Evolutionary conservation across 2,888 invertebrate species (phyloP).

Genomic region (Ichneumon xanthorius): DNA sequence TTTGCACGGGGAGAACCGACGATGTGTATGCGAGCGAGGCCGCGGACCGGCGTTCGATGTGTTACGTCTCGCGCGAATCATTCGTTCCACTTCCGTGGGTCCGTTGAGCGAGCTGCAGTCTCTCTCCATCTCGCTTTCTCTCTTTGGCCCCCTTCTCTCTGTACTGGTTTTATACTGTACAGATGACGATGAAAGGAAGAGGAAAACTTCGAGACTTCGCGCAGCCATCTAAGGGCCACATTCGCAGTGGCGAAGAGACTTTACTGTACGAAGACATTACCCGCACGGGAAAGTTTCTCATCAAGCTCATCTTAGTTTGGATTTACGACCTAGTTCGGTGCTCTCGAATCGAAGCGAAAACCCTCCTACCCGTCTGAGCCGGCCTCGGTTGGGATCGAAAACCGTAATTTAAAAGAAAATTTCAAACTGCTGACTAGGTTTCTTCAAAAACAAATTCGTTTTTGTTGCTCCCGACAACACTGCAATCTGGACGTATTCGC

Average conservation of each 20-base stretch:
- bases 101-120: conserved; percentile 1
- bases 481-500: too few relatives aligned
- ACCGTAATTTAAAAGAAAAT: neutral
- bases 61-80: conserved; percentile 59
- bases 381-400: neutral
- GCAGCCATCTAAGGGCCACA: neutral
- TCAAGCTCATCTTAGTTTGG: conserved; percentile 8
- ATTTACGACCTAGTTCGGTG: neutral
- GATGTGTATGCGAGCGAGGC: conserved; percentile 33
- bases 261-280: neutral
- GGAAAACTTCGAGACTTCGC: conserved; percentile 29
- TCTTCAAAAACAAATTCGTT: too few relatives aligned
- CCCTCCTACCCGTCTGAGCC: too few relatives aligned
- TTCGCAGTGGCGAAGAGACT: neutral
- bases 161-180: neutral
- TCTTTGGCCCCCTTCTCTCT: neutral
- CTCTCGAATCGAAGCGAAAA: too few relatives aligned
- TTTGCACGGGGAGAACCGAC: conserved; percentile 30
- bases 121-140: neutral
- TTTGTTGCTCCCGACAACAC: too few relatives aligned
- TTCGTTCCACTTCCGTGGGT: conserved; percentile 69
- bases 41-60: conserved; percentile 27
- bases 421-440: too few relatives aligned
- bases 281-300: conserved; percentile 5
- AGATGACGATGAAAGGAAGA: conserved; percentile 16